phyloP scores from a whole-genome alignment of 2,888 invertebrate species.

The Nyleta sp. region DNA sequence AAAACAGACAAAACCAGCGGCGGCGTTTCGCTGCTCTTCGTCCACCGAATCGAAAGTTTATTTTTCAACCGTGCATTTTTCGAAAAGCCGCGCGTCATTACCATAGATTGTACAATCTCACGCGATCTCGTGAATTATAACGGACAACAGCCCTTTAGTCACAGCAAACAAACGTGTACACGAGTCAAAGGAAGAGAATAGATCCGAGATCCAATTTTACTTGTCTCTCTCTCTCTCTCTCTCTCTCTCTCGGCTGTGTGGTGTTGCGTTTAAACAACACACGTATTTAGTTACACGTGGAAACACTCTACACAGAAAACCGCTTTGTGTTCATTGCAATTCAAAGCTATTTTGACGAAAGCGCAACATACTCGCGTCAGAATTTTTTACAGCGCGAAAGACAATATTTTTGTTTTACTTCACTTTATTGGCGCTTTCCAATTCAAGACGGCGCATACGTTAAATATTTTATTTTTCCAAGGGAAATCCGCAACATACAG shows the following conservation, averaged over 20 bases:
- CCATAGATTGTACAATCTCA: conserved; percentile 47
- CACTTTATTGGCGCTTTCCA: conserved; percentile 6
- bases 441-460: conserved; percentile 10
- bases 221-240: too few species aligned
- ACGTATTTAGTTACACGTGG: conserved; percentile 13
- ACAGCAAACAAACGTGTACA: conserved; percentile 35
- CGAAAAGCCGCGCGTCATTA: conserved; percentile 39
- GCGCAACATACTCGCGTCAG: not conserved
- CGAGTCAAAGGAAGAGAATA: not conserved
- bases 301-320: conserved; percentile 29
- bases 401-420: conserved; percentile 23
- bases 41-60: conserved; percentile 27
- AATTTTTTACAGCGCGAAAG: conserved; percentile 8
- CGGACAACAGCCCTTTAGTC: conserved; percentile 37
- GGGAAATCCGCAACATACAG: conserved; percentile 10
- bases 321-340: conserved; percentile 31
- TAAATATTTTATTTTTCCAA: conserved; percentile 15
- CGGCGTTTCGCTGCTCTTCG: conserved; percentile 4
- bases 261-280: conserved; percentile 8
- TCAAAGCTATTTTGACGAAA: conserved; percentile 33
- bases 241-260: conserved; percentile 10
- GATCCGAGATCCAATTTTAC: too few species aligned
- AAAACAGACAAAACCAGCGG: not conserved
- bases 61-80: conserved; percentile 46
- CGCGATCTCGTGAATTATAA: conserved; percentile 49